These are phyloP conservation scores for Acronicta psi DNA, from an alignment of 2,888 invertebrate genomes.

Conservation along the genomic window DNA sequence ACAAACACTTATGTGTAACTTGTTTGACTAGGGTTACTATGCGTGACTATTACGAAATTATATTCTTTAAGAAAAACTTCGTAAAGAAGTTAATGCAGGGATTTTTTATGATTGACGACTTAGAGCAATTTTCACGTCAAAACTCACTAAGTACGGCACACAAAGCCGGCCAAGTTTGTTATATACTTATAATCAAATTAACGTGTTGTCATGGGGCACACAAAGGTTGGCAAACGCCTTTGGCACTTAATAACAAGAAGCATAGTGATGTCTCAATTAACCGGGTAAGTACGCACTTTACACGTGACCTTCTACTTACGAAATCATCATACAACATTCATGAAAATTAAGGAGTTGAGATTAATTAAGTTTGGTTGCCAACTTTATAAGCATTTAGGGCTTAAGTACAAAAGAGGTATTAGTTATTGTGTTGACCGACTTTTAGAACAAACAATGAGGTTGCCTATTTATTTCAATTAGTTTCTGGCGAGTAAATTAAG, in stretches of 20 bases:
- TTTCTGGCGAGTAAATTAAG: background rate
- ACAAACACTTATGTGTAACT: too few species aligned
- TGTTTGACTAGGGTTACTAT: background rate
- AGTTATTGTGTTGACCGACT: slow-evolving; percentile 11
- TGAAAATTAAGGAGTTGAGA: slow-evolving; percentile 29
- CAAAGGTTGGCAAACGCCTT: slow-evolving; percentile 55
- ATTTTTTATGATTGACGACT: slow-evolving; percentile 1
- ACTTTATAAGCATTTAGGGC: slow-evolving; percentile 18
- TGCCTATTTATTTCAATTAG: slow-evolving; percentile 9
- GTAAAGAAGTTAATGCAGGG: background rate
- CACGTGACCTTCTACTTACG: slow-evolving; percentile 40
- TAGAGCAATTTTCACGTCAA: slow-evolving; percentile 17
- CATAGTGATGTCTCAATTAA: slow-evolving; percentile 52
- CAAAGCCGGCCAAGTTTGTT: slow-evolving; percentile 32
- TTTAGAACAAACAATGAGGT: slow-evolving; percentile 7
- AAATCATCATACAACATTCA: slow-evolving; percentile 44
- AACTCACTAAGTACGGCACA: slow-evolving; percentile 4
- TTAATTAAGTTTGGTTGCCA: slow-evolving; percentile 22
- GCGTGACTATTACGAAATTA: background rate
- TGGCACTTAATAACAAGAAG: slow-evolving; percentile 61
- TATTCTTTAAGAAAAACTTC: background rate
- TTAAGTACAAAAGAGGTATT: slow-evolving; percentile 19
- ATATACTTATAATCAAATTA: slow-evolving; percentile 41
- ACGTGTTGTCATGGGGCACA: slow-evolving; percentile 46
- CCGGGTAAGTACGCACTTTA: slow-evolving; percentile 46